Conservation (phyloP, 2,113 vertebrate species). For the Lynx canadensis region DNA sequence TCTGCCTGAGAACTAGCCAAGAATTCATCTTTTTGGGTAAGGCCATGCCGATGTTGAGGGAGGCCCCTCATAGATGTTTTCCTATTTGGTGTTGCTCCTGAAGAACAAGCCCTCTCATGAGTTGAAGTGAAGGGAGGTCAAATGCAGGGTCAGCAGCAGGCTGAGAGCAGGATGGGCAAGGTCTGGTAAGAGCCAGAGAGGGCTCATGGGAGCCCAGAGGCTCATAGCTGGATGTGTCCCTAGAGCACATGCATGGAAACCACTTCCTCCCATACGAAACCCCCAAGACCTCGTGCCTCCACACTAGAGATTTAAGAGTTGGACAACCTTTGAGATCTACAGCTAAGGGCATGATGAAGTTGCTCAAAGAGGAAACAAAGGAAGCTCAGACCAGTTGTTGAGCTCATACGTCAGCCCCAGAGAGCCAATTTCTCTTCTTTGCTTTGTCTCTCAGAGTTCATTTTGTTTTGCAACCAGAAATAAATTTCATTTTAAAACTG, state of each 20-base stretch:
- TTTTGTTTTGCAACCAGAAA: constrained; percentile 10
- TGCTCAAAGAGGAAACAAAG: background rate
- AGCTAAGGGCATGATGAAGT: background rate
- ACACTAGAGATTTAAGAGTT: background rate
- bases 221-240: background rate
- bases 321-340: background rate
- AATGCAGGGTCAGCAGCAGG: background rate
- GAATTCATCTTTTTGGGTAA: background rate
- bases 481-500: background rate
- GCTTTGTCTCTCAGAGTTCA: background rate
- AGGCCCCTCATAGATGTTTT: background rate
- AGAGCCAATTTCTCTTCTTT: background rate
- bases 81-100: background rate
- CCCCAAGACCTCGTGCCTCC: background rate
- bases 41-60: background rate
- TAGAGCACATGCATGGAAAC: background rate
- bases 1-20: background rate
- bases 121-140: background rate
- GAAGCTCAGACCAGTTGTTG: background rate
- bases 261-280: background rate
- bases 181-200: fast-evolving
- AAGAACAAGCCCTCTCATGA: background rate
- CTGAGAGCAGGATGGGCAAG: background rate
- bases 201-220: background rate
- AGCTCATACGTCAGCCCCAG: background rate